Conservation (phyloP, 2,113 vertebrate genomes). For the Meles meles region DNA sequence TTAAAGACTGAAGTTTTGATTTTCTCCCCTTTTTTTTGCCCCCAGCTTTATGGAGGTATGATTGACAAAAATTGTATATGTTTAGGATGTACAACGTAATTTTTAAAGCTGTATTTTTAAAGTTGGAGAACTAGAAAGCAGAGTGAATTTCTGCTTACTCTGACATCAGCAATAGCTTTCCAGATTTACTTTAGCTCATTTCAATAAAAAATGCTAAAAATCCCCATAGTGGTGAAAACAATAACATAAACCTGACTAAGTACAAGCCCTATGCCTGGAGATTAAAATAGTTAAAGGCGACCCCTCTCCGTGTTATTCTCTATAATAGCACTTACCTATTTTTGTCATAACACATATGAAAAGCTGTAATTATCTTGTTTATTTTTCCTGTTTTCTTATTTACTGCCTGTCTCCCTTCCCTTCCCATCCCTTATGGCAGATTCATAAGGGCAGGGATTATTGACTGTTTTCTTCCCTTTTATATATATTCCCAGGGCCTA, state of each 20-base stretch:
- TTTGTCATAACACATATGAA: background rate
- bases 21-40: background rate
- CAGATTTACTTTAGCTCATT: constrained; percentile 5
- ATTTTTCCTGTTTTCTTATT: background rate
- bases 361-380: background rate
- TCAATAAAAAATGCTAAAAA: background rate
- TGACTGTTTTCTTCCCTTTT: background rate
- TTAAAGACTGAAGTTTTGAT: background rate
- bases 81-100: background rate
- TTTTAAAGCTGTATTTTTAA: background rate
- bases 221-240: background rate
- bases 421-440: background rate
- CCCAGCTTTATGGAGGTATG: background rate
- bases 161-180: background rate
- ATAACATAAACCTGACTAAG: background rate
- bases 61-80: background rate
- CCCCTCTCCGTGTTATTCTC: background rate
- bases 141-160: background rate
- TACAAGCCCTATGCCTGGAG: background rate
- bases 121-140: background rate
- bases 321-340: background rate
- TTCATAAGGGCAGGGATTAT: background rate
- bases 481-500: background rate
- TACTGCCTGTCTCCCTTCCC: background rate
- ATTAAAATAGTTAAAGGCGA: background rate